Conservation (phyloP, 2,797 vertebrate genomes). For the Merluccius polli region DNA sequence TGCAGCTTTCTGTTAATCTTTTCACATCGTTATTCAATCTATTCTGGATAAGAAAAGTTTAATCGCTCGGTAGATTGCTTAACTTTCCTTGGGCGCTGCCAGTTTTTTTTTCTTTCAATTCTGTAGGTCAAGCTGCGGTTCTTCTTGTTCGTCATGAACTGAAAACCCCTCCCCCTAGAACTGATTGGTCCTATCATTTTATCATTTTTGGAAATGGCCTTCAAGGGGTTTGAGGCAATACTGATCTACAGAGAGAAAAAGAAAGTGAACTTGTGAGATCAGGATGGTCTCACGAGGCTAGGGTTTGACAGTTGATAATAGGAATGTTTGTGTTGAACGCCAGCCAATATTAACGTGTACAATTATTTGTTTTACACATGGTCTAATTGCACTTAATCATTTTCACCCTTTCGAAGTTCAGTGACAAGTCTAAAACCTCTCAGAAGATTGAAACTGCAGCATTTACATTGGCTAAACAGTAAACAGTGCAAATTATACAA, state of each 20-base stretch:
- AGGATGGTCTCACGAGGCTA: neutral
- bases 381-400: conserved; percentile 80
- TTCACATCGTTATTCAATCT: neutral
- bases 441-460: conserved; percentile 68
- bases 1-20: neutral
- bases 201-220: neutral
- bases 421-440: conserved; percentile 44
- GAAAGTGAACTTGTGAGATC: neutral
- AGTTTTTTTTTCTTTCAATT: neutral
- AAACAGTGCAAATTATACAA: conserved; percentile 64
- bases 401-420: conserved; percentile 52
- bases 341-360: conserved; percentile 38
- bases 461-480: conserved; percentile 75
- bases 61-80: neutral
- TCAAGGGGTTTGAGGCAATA: neutral
- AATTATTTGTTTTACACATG: conserved; percentile 51
- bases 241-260: neutral
- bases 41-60: neutral
- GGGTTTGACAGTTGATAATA: conserved; percentile 24
- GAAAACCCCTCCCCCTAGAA: neutral
- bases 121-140: neutral
- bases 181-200: neutral
- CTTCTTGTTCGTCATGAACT: neutral
- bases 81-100: neutral
- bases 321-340: conserved; percentile 72